These are phyloP conservation scores for Trachelus tabidus DNA, from an alignment of 2,888 invertebrate genomes.

Conservation along the genomic window DNA sequence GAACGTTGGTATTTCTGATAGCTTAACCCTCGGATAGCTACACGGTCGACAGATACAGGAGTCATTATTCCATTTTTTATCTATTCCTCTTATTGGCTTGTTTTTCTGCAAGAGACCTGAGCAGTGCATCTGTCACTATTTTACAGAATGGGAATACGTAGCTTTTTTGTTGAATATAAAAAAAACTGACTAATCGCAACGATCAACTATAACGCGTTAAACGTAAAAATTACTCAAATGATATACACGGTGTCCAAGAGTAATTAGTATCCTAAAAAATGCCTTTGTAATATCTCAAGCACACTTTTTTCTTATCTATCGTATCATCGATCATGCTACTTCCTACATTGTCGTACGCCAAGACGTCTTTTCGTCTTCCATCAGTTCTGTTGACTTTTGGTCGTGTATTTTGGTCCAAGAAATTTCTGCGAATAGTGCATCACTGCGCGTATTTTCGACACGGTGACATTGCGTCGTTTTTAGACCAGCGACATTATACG, in stretches of 20 bases:
- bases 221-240: not conserved
- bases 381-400: slow-evolving; percentile 19
- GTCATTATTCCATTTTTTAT: not conserved
- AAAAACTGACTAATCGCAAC: not conserved
- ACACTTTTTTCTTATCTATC: not conserved
- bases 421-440: slow-evolving; percentile 54
- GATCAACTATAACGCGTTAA: not conserved
- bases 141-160: not conserved
- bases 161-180: not conserved
- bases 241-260: not conserved
- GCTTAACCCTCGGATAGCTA: not conserved
- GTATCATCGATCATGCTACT: not conserved
- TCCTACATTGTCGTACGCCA: not conserved
- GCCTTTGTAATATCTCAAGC: not conserved
- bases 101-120: not conserved
- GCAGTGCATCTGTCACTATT: not conserved
- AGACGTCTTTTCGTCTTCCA: not conserved
- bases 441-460: slow-evolving; percentile 48
- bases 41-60: not conserved
- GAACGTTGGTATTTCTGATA: not conserved
- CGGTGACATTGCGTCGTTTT: slow-evolving; percentile 52
- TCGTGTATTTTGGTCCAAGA: slow-evolving; percentile 48
- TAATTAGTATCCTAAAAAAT: not conserved
- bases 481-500: slow-evolving; percentile 26
- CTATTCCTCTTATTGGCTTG: not conserved